Percentiles rank a stretch among this genome's conserved stretches.
phyloP scores from a whole-genome alignment of 2,888 invertebrate species.

The Limenitis camilla region DNA sequence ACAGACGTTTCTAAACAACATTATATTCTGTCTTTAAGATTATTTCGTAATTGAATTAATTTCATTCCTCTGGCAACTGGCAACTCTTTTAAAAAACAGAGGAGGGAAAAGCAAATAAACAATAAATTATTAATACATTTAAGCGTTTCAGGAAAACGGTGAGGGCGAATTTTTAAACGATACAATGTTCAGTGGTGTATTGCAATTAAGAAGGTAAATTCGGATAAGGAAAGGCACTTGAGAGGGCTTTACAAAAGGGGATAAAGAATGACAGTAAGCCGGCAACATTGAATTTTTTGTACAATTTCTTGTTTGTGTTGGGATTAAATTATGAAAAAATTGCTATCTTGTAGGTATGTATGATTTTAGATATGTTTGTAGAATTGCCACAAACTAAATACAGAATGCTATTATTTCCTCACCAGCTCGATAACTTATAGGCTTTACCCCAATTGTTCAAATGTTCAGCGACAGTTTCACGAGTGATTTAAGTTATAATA shows the following conservation, averaged over 20 bases:
- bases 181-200: slow-evolving; percentile 38
- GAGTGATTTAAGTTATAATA: no score
- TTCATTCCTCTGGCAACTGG: background rate
- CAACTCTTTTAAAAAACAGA: background rate
- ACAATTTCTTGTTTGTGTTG: background rate
- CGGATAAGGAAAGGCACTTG: slow-evolving; percentile 21
- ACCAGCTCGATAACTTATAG: no score
- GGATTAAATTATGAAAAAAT: slow-evolving; percentile 3
- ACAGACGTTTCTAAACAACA: background rate
- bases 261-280: slow-evolving; percentile 21
- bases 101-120: slow-evolving; percentile 1
- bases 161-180: slow-evolving; percentile 45
- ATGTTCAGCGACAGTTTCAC: no score
- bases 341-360: no score
- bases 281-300: slow-evolving; percentile 17
- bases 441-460: no score
- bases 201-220: slow-evolving; percentile 34
- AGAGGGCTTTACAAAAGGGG: slow-evolving; percentile 22
- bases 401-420: no score
- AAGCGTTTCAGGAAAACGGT: slow-evolving; percentile 22
- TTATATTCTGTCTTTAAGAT: background rate
- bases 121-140: slow-evolving; percentile 7
- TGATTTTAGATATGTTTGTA: no score
- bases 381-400: no score
- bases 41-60: slow-evolving; percentile 3